Evolutionary conservation across 2,797 vertebrate species (phyloP).

Genomic region (Thamnophis elegans): DNA sequence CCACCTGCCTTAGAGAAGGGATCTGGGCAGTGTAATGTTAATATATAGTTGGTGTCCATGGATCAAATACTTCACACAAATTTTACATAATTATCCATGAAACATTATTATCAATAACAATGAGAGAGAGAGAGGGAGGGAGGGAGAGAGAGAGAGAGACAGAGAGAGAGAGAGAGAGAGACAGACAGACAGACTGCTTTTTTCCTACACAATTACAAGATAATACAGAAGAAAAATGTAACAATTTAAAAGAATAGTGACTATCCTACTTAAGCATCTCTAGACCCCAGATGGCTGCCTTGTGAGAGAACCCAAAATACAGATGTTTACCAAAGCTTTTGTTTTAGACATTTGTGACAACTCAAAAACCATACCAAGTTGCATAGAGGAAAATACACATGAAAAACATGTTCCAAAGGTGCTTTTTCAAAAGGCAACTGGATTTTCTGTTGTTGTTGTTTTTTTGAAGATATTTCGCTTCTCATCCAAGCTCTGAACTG

Average conservation of each 20-base stretch:
- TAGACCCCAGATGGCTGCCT: too few relatives aligned
- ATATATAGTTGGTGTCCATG: neutral
- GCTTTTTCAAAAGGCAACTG: too few relatives aligned
- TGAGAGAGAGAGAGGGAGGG: too few relatives aligned
- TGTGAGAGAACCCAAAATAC: too few relatives aligned
- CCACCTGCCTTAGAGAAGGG: too few relatives aligned
- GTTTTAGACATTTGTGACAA: neutral
- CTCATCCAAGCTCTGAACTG: too few relatives aligned
- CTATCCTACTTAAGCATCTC: neutral
- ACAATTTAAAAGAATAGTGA: neutral
- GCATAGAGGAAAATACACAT: neutral
- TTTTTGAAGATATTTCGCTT: too few relatives aligned
- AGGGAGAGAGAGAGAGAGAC: too few relatives aligned
- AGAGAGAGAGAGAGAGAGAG: too few relatives aligned
- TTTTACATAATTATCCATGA: neutral
- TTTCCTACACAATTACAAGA: neutral
- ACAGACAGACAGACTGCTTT: neutral
- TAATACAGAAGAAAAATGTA: neutral
- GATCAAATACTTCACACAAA: neutral
- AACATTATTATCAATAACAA: neutral
- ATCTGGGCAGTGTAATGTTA: neutral
- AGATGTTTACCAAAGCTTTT: neutral
- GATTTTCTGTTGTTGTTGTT: too few relatives aligned
- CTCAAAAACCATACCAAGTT: neutral
- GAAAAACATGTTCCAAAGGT: too few relatives aligned